Base-by-base conservation (phyloP, 2,113 vertebrate species). In the Thomomys bottae region DNA sequence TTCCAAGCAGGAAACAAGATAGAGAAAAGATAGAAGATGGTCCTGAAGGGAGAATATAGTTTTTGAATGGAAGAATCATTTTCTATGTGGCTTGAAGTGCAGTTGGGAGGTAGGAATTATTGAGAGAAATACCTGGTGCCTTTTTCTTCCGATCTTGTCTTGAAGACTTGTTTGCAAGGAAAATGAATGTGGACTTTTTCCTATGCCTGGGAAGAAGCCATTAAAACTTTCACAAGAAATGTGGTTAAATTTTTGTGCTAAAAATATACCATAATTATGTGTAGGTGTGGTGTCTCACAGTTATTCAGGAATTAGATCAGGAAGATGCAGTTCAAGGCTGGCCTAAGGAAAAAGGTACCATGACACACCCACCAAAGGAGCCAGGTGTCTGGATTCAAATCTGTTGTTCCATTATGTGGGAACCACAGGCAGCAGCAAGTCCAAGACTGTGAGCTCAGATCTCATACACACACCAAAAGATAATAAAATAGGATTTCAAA, bases 181-280 rank as follows among this genome's bases (percentile, higher is more conserved):
- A 83, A 90, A 72, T 36, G 42, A 79, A 64, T 93, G n/a, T 95
- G 30, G 21, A 71, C 21, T 63, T 89, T 87, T 64, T 71, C 49
- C 17, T 72, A 36, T 81, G 32, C 26, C 17, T 28, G 32, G 68
- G 42, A 89, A 92, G 63, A 90, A 89, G 80, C 10, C 28, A 82
- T 70, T 72, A 90, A 71, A 94, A 1, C 34, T 89, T 89, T 75
- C 40, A 70, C 34, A 87, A 26, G 30, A 64, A 87, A 14, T 57
- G 5, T 36, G 15, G 73, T 40, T 85, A 72, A 32, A 73, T 68
- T 77, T 89, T 85, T 84, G 38, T 87, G 73, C 72, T 80, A 57
- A 54, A 54, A 54, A 54, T 54, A 54, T 54, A 11, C 45, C 11
- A 45, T 45, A 14, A 54, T 54, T 54, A 54, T 54, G 49, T 12